Conservation (phyloP, 2,113 vertebrate species). For the Orthonyx spaldingii region DNA sequence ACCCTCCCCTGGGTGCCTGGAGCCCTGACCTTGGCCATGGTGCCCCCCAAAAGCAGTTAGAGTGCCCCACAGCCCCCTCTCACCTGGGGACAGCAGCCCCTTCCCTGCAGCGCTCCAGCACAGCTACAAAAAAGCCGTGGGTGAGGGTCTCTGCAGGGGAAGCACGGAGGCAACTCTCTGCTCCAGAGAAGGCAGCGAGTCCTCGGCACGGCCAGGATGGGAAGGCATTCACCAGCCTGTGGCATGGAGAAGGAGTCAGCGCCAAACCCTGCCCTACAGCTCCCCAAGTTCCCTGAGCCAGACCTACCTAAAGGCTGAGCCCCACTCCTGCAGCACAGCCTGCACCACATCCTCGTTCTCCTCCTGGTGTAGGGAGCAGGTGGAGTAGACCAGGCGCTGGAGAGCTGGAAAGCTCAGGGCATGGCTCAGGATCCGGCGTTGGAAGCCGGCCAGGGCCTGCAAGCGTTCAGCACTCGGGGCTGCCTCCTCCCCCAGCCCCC, state of each 20-base stretch:
- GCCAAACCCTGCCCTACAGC: accelerated
- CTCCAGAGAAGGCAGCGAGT: constrained; percentile 69
- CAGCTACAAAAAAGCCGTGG: constrained; percentile 88
- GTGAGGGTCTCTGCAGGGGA: constrained; percentile 78
- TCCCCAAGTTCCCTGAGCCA: accelerated
- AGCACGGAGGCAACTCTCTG: constrained; percentile 82
- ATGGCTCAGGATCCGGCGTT: constrained; percentile 80
- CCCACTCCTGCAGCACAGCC: constrained; percentile 71
- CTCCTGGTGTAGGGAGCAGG: constrained; percentile 86
- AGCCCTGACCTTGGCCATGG: not conserved
- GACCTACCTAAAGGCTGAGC: constrained; percentile 76
- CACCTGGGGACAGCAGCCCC: not conserved
- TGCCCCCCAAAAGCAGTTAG: not conserved
- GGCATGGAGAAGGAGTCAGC: not conserved
- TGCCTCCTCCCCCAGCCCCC: constrained; percentile 17
- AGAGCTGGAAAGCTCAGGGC: constrained; percentile 83
- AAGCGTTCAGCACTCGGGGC: constrained; percentile 64
- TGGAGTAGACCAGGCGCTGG: constrained; percentile 87
- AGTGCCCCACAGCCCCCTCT: not conserved
- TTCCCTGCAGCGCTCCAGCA: constrained; percentile 72
- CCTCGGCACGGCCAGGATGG: constrained; percentile 87
- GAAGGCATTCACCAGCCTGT: constrained; percentile 78
- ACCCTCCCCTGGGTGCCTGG: accelerated
- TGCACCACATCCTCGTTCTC: constrained; percentile 90
- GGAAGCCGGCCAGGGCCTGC: constrained; percentile 82